These are phyloP conservation scores for Hydriomena furcata DNA, from an alignment of 2,888 invertebrate species.

Conservation along the genomic window DNA sequence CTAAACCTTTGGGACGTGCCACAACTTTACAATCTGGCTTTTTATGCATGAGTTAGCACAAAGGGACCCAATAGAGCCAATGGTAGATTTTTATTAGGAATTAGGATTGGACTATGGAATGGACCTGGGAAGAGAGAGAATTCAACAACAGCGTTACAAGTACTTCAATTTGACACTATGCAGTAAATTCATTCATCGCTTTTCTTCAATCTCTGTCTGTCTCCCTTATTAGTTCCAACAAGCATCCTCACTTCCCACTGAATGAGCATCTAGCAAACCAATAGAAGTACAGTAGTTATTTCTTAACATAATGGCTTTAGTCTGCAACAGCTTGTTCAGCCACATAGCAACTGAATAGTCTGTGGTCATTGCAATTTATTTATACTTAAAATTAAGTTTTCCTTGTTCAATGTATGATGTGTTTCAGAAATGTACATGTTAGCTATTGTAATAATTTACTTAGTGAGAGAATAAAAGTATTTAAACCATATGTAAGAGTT, in stretches of 20 bases:
- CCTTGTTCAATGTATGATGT: conserved; percentile 19
- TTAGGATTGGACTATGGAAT: too few species aligned
- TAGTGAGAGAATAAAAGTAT: background rate
- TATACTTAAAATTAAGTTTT: conserved; percentile 30
- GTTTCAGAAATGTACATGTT: conserved; percentile 11
- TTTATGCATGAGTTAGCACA: background rate
- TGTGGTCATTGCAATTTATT: conserved; percentile 22
- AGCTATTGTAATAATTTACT: conserved; percentile 4
- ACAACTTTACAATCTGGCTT: background rate
- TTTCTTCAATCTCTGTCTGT: too few species aligned
- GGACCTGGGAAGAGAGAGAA: background rate
- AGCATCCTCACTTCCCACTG: too few species aligned
- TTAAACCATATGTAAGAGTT: background rate
- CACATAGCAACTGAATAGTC: conserved; percentile 11
- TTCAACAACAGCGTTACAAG: too few species aligned
- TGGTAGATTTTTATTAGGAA: too few species aligned
- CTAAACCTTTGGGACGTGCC: too few species aligned
- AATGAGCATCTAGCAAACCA: too few species aligned
- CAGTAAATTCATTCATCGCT: too few species aligned
- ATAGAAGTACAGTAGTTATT: too few species aligned
- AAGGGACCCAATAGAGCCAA: too few species aligned
- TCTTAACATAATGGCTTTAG: background rate
- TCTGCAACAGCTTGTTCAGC: background rate
- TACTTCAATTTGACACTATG: too few species aligned
- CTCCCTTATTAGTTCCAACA: too few species aligned